These are phyloP conservation scores for Trichopria drosophilae DNA, from an alignment of 2,888 invertebrate species.

Conservation along the genomic window DNA sequence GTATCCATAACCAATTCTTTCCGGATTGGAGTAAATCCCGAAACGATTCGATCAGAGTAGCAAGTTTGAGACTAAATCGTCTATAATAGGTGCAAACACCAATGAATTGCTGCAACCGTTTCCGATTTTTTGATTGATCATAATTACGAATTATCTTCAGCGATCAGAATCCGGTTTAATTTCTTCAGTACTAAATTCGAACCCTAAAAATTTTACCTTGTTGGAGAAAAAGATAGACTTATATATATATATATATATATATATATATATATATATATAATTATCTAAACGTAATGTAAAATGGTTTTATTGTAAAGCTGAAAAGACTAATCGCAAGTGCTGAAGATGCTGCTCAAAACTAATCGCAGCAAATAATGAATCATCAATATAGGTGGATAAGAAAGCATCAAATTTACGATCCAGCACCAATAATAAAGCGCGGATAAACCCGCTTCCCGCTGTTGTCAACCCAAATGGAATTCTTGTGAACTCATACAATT, in stretches of 20 bases:
- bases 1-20: not conserved
- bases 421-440: conserved; percentile 34
- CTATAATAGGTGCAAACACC: conserved; percentile 5
- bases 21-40: not conserved
- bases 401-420: conserved; percentile 38
- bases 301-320: not conserved
- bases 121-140: not conserved
- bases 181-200: not conserved
- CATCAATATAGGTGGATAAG: conserved; percentile 38
- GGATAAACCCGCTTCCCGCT: conserved; percentile 37
- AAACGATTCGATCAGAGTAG: not conserved
- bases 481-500: conserved; percentile 32
- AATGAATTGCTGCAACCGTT: not conserved
- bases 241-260: too few relatives aligned
- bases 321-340: conserved; percentile 22
- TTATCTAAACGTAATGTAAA: conserved; percentile 3
- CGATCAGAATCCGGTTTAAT: too few relatives aligned
- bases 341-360: conserved; percentile 32
- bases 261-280: too few relatives aligned
- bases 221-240: not conserved
- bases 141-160: not conserved
- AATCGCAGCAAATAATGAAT: conserved; percentile 10
- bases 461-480: conserved; percentile 44
- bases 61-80: not conserved
- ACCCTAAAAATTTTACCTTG: not conserved